Evolutionary conservation across 2,888 invertebrate species (phyloP), one percentile per base, ranked within the genome.

Genomic region (Drosophila ezoana): DNA sequence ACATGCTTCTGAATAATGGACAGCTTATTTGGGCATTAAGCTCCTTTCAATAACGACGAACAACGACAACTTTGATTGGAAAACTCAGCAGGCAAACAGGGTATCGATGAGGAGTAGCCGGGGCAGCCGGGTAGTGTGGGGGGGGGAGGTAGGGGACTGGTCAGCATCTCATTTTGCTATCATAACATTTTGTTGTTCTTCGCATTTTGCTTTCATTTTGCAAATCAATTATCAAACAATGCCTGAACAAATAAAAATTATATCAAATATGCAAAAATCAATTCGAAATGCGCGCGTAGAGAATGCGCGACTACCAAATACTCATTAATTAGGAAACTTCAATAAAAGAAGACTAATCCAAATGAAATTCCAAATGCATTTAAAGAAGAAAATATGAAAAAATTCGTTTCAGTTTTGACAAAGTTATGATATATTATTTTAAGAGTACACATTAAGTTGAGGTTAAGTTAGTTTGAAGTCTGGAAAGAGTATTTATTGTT

Each of bases 11-110:
- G 83, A 85, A 83, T 83, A 83, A 83, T 87, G 83, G 87, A 87
- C 82, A 83, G 87, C 82, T 83, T 83, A 83, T 85, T 87, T 87
- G 74, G 68, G 85, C 82, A 83, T 87, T 83, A 83, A 82, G 83
- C 86, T 76, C 47, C 83, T 81, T 85, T 87, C 87, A 87, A 87
- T 85, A 87, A 72, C 79, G 67, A 59, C 70, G 76, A 74, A 68
- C 80, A 66, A 78, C 82, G 85, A 83, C 85, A 87, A 87, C 82
- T 87, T 83, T 83, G 83, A 83, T 83, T 83, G 86, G 79, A 83
- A 83, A 83, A 83, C 85, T 83, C 87, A 60, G 65, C 69, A 44
- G 58, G 58, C 66, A 49, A 13, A 23, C 20, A 47, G 32, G 1
- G 13, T 13, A 9, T n/a, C 3, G 37, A 14, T 4, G 23, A 3